Conservation (phyloP, 1,140 invertebrate species). For the Drosophila athabasca region DNA sequence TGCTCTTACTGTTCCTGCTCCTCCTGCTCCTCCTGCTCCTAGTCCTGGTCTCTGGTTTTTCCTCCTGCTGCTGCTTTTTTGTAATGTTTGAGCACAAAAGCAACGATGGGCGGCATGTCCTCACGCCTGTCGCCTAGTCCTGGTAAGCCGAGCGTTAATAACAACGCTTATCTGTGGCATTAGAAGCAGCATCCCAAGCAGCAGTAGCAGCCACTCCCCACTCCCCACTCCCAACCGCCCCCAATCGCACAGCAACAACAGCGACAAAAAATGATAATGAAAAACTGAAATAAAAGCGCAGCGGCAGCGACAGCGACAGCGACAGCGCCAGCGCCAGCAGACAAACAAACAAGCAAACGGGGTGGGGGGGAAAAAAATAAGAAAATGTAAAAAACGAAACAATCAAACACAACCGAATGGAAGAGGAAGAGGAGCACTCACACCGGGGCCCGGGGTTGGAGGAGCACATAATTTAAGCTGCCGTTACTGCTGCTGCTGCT, state of each 20-base stretch:
- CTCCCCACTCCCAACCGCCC: slow-evolving; percentile 4
- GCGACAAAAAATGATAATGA: slow-evolving; percentile 73
- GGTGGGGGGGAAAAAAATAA: slow-evolving; percentile 24
- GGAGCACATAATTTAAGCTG: slow-evolving; percentile 74
- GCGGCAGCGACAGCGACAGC: slow-evolving; percentile 55
- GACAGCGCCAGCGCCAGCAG: slow-evolving; percentile 44
- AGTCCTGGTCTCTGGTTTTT: slow-evolving; percentile 4
- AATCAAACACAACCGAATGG: slow-evolving; percentile 46
- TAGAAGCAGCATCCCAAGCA: slow-evolving; percentile 75
- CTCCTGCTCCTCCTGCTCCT: slow-evolving; percentile 19
- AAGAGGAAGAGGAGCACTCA: slow-evolving; percentile 26
- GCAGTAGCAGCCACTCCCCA: slow-evolving; percentile 21
- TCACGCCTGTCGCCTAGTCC: slow-evolving; percentile 57
- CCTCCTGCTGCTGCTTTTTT: too few relatives aligned
- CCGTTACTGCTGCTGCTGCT: slow-evolving; percentile 40
- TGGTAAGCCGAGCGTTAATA: slow-evolving; percentile 82
- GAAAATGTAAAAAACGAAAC: slow-evolving; percentile 41
- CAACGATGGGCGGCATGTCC: slow-evolving; percentile 50
- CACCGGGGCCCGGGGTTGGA: slow-evolving; percentile 15
- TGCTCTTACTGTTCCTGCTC: too few relatives aligned
- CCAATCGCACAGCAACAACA: slow-evolving; percentile 15
- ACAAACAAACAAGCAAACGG: slow-evolving; percentile 63
- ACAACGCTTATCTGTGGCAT: slow-evolving; percentile 82
- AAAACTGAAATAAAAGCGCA: slow-evolving; percentile 82
- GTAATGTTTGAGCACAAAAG: slow-evolving; percentile 49